These are phyloP conservation scores for Cheilinus undulatus DNA, from an alignment of 2,113 vertebrate genomes.

Conservation along the genomic window DNA sequence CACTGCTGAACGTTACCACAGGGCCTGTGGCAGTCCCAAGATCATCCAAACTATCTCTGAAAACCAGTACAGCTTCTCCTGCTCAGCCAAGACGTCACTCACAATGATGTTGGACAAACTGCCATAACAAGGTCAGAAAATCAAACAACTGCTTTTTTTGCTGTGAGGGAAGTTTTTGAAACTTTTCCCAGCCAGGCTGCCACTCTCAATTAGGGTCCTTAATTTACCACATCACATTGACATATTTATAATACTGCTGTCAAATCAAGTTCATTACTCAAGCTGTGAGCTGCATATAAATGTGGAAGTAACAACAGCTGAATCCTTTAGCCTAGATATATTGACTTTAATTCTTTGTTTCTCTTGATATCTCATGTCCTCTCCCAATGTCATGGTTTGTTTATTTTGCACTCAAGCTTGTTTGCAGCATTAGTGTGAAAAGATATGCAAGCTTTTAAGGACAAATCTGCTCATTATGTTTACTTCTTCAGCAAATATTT, in stretches of 20 bases:
- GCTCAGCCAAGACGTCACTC: slow-evolving; percentile 36
- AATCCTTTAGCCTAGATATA: not conserved
- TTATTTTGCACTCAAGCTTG: slow-evolving; percentile 11
- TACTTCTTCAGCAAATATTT: not conserved
- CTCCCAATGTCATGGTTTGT: slow-evolving; percentile 25
- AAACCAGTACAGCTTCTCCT: slow-evolving; percentile 28
- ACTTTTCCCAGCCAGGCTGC: not conserved
- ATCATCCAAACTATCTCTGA: slow-evolving; percentile 51
- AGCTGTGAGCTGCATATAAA: not conserved
- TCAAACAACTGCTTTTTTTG: slow-evolving; percentile 14
- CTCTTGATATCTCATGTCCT: slow-evolving; percentile 27
- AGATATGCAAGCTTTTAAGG: not conserved
- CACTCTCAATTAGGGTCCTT: slow-evolving; percentile 6
- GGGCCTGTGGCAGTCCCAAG: slow-evolving; percentile 41
- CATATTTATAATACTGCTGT: slow-evolving; percentile 3
- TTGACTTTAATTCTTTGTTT: not conserved
- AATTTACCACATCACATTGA: slow-evolving; percentile 3
- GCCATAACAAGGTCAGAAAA: slow-evolving; percentile 26
- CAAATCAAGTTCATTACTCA: not conserved
- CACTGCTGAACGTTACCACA: slow-evolving; percentile 65
- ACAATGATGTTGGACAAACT: slow-evolving; percentile 16
- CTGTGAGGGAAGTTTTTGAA: slow-evolving; percentile 9
- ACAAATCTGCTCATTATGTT: slow-evolving; percentile 1
- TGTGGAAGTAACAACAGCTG: not conserved
- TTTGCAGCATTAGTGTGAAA: not conserved